Conservation (phyloP, 1,140 invertebrate genomes). For the Penaeus vannamei region DNA sequence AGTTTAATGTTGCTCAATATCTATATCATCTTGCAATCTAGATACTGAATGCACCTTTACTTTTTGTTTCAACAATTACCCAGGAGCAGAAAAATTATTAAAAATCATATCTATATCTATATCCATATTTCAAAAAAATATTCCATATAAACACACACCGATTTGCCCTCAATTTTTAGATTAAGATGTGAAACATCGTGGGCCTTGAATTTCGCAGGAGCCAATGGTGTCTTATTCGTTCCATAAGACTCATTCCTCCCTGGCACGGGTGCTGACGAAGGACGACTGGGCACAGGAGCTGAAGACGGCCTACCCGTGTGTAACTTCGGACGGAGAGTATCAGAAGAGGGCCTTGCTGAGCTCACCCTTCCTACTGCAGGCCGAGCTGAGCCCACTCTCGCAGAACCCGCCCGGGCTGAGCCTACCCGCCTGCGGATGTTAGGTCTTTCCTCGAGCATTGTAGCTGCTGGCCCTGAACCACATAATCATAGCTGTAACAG, state of each 20-base stretch:
- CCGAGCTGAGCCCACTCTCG: slow-evolving; percentile 25
- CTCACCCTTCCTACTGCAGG: slow-evolving; percentile 12
- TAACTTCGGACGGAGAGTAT: slow-evolving; percentile 37
- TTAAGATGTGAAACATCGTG: slow-evolving; percentile 49
- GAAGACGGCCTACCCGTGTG: slow-evolving; percentile 49
- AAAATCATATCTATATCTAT: neutral
- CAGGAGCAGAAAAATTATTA: neutral
- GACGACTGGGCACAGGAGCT: slow-evolving; percentile 2
- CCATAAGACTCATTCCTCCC: neutral
- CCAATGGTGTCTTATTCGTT: neutral
- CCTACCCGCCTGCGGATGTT: slow-evolving; percentile 34
- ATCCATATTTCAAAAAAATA: neutral
- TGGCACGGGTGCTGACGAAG: neutral
- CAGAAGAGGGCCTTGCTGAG: slow-evolving; percentile 39
- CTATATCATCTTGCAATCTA: no score
- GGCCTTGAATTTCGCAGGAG: neutral
- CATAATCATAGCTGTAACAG: no score
- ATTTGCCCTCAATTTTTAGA: slow-evolving; percentile 53
- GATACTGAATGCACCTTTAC: no score
- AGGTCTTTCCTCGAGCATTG: slow-evolving; percentile 43
- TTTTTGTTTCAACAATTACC: no score
- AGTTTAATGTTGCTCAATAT: no score
- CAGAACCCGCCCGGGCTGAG: slow-evolving; percentile 24
- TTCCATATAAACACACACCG: neutral
- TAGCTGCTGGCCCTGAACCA: no score